These are phyloP conservation scores for Ptilonorhynchus violaceus DNA, from an alignment of 2,113 vertebrate species.

Conservation along the genomic window DNA sequence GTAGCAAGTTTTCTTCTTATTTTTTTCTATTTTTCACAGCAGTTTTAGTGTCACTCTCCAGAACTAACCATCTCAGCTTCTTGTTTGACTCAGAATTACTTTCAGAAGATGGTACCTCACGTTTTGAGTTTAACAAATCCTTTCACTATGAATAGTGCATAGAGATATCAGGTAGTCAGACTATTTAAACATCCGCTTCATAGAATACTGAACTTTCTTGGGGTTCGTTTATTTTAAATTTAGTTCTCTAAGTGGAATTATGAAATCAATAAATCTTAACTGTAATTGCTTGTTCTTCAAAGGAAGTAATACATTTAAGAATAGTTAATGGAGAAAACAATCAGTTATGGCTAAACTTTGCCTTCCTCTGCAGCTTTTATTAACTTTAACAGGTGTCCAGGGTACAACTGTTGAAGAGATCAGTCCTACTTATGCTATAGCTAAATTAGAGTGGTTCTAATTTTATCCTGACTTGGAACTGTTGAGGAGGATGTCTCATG, in stretches of 20 bases:
- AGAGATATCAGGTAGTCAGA: conserved; percentile 17
- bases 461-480: conserved; percentile 31
- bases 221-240: conserved; percentile 60
- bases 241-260: conserved; percentile 56
- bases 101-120: conserved; percentile 63
- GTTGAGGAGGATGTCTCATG: not conserved
- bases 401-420: not conserved
- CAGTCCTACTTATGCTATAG: not conserved
- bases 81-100: conserved; percentile 68
- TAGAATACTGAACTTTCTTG: conserved; percentile 60
- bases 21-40: conserved; percentile 59
- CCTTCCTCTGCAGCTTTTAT: conserved; percentile 43
- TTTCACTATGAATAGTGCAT: conserved; percentile 66
- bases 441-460: not conserved
- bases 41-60: conserved; percentile 51
- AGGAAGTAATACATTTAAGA: conserved; percentile 48
- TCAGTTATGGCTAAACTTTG: not conserved
- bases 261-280: conserved; percentile 62
- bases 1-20: conserved; percentile 45
- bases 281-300: conserved; percentile 57
- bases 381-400: conserved; percentile 34
- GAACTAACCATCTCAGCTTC: conserved; percentile 60
- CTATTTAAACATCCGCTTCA: conserved; percentile 64
- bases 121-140: conserved; percentile 67
- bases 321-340: not conserved